Evolutionary conservation across 53 echinoderm and acorn worm species (phyloP).

Genomic region (Stichopus horrens): DNA sequence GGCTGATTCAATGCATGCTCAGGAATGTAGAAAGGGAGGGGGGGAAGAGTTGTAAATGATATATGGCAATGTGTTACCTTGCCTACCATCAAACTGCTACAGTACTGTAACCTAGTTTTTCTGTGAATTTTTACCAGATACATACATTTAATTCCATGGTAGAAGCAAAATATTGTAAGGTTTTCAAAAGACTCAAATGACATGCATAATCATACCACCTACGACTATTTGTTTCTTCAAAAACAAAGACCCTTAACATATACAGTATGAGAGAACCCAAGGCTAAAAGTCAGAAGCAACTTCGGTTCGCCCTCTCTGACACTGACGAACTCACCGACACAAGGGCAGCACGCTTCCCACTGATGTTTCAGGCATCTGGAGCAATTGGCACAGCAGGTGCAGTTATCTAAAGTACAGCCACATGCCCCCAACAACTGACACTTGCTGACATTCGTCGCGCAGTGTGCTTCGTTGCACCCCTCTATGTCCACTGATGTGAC

Average conservation of each 20-base stretch:
- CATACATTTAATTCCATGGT: too few species aligned
- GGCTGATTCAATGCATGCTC: too few species aligned
- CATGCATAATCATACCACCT: too few species aligned
- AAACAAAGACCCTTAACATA: neutral
- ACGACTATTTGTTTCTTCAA: too few species aligned
- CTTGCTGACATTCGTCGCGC: constrained; percentile 85
- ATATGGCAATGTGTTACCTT: too few species aligned
- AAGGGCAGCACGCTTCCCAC: constrained; percentile 85
- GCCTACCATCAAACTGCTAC: too few species aligned
- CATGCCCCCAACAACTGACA: constrained; percentile 93
- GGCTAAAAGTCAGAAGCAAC: neutral
- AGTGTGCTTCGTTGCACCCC: constrained; percentile 81
- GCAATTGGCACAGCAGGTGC: constrained; percentile 88
- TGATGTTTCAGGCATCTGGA: constrained; percentile 71
- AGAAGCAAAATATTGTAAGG: too few species aligned
- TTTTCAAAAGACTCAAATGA: too few species aligned
- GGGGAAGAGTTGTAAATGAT: too few species aligned
- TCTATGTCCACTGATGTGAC: constrained; percentile 61
- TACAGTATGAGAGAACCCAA: neutral
- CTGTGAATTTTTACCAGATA: too few species aligned
- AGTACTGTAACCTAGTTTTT: too few species aligned
- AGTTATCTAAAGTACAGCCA: constrained; percentile 81
- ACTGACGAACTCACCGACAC: constrained; percentile 71
- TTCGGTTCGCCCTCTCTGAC: neutral
- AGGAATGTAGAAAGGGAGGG: too few species aligned